Base-by-base conservation (phyloP, 30 jellyfish, hydroid and myxozoan species). In the Calvadosia cruxmelitensis region DNA sequence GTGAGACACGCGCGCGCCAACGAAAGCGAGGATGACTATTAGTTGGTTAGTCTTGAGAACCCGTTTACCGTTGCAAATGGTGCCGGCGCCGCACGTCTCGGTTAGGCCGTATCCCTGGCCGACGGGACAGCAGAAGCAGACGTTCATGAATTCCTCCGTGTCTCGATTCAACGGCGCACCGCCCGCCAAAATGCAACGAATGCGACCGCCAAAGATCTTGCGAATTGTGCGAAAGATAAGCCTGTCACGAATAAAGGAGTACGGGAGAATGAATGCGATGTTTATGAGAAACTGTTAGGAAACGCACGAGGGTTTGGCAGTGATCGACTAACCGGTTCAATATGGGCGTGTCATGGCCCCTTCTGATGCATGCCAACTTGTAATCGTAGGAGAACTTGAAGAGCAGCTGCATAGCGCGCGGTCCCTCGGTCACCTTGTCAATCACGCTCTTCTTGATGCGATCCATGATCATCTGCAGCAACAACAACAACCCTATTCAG, bases 141-240 rank as follows among this genome's bases (percentile, higher is more conserved):
- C 91, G 49, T 92, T 92, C 93, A 92, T 77, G 73, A 92, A 92
- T 51, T 92, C 96, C 61, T 92, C 99, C 0, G 99, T 92, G 50
- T 92, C 99, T 10, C 90, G 61, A 25, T 95, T 80, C 57, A 92
- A 49, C n/a, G 99, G 99, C n/a, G 99, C 99, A 5, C 99, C 99
- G 10, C 99, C 99, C 50, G 94, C 74, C 71, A 92, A 61, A 71
- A 83, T 82, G 53, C 57, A 63, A 23, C 96, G 82, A 3, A 92
- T 71, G 1, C 84, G 71, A 13, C 99, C 99, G 29, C 99, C 99
- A 29, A 92, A 77, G 25, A 92, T 73, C 27, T 79, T 53, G 49
- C 93, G 86, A 34, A 92, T 71, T 75, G 81, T 92, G 30, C 74
- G 62, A 73, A 92, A 92, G 75, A 92, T 35, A 29, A 92, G 27